Evolutionary conservation across 2,888 invertebrate genomes (phyloP).

Genomic region (Smittia aterrima): DNA sequence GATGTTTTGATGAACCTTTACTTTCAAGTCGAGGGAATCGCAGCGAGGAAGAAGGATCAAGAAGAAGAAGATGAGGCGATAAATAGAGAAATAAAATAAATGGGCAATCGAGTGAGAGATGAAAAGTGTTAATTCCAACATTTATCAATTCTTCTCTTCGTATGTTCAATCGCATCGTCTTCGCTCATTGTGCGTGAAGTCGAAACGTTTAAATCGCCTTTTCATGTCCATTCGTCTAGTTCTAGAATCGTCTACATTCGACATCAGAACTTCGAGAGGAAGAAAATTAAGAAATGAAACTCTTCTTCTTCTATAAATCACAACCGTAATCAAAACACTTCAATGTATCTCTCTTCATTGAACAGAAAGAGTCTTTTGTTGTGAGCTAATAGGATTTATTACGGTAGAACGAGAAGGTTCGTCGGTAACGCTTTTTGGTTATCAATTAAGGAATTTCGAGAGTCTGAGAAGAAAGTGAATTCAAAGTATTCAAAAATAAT

Average conservation of each 20-base stretch:
- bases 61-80: slow-evolving; percentile 23
- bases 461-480: background rate
- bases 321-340: slow-evolving; percentile 40
- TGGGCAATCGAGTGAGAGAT: slow-evolving; percentile 19
- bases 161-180: background rate
- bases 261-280: background rate
- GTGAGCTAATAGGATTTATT: background rate
- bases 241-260: background rate
- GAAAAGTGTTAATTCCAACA: slow-evolving; percentile 37
- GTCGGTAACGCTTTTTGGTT: background rate
- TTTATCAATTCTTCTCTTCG: slow-evolving; percentile 22
- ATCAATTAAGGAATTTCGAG: background rate
- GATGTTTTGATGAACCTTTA: slow-evolving; percentile 13
- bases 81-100: slow-evolving; percentile 34
- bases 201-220: slow-evolving; percentile 12
- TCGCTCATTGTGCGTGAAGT: background rate
- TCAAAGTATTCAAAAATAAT: too few species aligned
- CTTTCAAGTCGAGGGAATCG: background rate
- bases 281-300: background rate
- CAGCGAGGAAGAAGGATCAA: background rate
- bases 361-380: slow-evolving; percentile 8
- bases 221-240: background rate
- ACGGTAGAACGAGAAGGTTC: background rate
- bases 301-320: slow-evolving; percentile 35
- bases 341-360: slow-evolving; percentile 24